Evolutionary conservation across 2,888 invertebrate species (phyloP), one percentile per base, ranked within the genome.

Genomic region (Tetheella fluctuosa): DNA sequence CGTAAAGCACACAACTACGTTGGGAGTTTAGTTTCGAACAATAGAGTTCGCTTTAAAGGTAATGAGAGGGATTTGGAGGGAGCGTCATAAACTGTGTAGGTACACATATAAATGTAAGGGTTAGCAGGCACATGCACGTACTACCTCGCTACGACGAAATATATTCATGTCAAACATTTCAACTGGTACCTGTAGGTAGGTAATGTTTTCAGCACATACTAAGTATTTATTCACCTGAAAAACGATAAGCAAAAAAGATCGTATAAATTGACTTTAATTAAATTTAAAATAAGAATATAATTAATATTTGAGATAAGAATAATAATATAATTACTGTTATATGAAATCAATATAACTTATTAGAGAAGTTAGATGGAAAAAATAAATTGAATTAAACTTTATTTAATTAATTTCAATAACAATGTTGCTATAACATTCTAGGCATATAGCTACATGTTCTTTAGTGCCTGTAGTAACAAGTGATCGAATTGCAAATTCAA

Each of bases 1-100:
- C 73, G 76, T 79, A 79, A 81, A 81, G 71, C 69, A 73, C 70
- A 67, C 68, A 68, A 30, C 17, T 54, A 34, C 64, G 59, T 64
- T 59, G 71, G 64, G 65, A 72, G 67, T 75, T 81, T 73, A 72
- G 74, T 77, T 79, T 63, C 65, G 71, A 77, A 80, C 81, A 79
- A 79, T 80, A 67, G 68, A 67, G 73, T 76, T 80, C 71, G 70
- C 62, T 64, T 67, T 68, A 66, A 61, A 65, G 68, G 73, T 71
- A 73, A 79, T 76, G 73, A 68, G 69, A 71, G 67, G 75, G 70
- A 73, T 74, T 69, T 67, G 70, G 66, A 67, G 68, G 70, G 71
- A 67, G 67, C 63, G 61, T 68, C 69, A 65, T 76, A 75, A 75
- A 74, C 69, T 69, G 64, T 62, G 59, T 64, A 34, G 8, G 8